Conservation (phyloP, 2,888 invertebrate species). For the Rapana venosa region DNA sequence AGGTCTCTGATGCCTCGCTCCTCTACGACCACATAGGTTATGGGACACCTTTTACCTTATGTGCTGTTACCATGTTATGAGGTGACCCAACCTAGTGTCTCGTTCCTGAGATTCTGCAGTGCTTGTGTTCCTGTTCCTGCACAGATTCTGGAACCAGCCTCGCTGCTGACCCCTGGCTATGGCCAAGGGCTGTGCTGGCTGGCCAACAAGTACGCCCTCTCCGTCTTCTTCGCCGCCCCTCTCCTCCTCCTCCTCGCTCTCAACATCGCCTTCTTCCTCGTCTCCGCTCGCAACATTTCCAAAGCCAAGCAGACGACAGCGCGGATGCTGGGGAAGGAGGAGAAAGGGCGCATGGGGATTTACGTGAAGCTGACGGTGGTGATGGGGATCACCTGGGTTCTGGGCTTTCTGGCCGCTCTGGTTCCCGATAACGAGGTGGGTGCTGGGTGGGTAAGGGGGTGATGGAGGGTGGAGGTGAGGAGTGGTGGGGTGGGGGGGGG, state of each 20-base stretch:
- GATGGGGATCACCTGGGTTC: constrained; percentile 49
- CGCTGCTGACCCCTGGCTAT: constrained; percentile 43
- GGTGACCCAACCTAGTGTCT: no score
- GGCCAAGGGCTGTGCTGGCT: constrained; percentile 51
- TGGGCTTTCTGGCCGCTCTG: constrained; percentile 45
- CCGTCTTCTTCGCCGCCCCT: constrained; percentile 50
- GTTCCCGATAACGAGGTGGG: constrained; percentile 27
- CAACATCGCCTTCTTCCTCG: constrained; percentile 47
- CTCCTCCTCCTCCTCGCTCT: constrained; percentile 37
- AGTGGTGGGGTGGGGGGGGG: no score
- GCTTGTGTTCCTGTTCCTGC: not conserved
- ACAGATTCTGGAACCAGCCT: constrained; percentile 30
- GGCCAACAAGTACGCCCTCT: constrained; percentile 41
- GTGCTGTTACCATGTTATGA: no score
- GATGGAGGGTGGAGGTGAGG: no score
- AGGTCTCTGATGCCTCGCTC: no score
- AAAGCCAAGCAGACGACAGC: constrained; percentile 22
- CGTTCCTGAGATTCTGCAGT: no score
- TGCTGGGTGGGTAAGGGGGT: no score
- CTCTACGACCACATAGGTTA: no score
- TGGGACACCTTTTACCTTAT: no score
- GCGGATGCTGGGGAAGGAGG: constrained; percentile 35
- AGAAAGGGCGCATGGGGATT: constrained; percentile 36
- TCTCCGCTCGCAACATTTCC: constrained; percentile 44
- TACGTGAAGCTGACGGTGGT: constrained; percentile 49